Evolutionary conservation across 2,888 invertebrate genomes (phyloP), one percentile per base, ranked within the genome.

Genomic region (Deilephila elpenor): DNA sequence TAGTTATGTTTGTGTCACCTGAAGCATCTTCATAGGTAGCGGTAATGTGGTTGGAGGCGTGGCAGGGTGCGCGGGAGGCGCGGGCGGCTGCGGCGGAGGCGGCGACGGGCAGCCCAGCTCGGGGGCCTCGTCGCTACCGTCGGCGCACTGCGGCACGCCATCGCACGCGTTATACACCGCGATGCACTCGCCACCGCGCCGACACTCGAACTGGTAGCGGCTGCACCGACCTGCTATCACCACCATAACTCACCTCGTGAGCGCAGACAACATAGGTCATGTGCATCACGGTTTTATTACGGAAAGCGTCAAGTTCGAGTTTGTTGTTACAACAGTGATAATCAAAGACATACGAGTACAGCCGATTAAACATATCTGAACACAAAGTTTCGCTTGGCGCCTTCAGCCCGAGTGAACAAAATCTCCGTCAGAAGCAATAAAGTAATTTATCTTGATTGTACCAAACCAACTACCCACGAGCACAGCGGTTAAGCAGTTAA

Each of bases 151-250:
- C 37, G 98, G 97, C 82, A 99, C 98, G 72, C 98, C 98, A 91
- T 99, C 98, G 86, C 99, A 99, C 11, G 98, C 98, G 91, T 99
- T 99, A 93, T 99, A 99, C 82, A 98, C 96, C 7, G 98, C 99
- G 83, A 99, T 98, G 89, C 99, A 99, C 90, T 99, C 98, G 67
- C 97, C 97, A 62, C 97, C 97, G 75, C 96, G 96, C 79, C 97
- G 96, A 86, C 98, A 99, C 89, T 97, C 97, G 90, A 98, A 99
- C 92, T 99, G 98, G 92, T 97, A 98, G 76, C 97, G 96, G 81
- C 97, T 97, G 93, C 98, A 98, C 75, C 93, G 95, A 71, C 95
- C 89, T 75, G 89, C 95, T 92, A 83, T 25, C 59, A 73, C 60
- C 14, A 67, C 19, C 17, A 32, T 32, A 70, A 25, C 44, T 25